phyloP scores from a whole-genome alignment of 2,113 vertebrate genomes.

The Podocnemis expansa region DNA sequence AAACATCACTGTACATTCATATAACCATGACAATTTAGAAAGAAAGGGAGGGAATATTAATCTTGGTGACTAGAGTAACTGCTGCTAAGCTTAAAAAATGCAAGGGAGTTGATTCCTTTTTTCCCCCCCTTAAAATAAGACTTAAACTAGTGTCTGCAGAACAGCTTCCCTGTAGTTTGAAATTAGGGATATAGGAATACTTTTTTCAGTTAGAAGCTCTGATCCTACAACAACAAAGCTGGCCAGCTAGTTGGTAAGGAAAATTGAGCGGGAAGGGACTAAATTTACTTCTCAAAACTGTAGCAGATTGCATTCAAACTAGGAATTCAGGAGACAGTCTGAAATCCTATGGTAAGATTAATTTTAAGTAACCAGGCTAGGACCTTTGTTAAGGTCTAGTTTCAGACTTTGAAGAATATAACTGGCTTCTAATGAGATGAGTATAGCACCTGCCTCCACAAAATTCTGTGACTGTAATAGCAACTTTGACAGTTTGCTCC shows the following conservation, averaged over 20 bases:
- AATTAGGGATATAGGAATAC: neutral
- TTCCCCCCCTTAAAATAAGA: neutral
- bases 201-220: neutral
- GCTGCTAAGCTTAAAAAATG: neutral
- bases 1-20: neutral
- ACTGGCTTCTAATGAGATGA: neutral
- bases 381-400: neutral
- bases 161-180: neutral
- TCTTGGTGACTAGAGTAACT: neutral
- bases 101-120: neutral
- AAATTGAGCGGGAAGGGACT: neutral
- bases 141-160: neutral
- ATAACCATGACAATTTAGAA: neutral
- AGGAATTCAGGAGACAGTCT: neutral
- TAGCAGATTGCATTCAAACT: neutral
- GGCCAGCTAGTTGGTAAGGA: neutral
- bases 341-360: neutral
- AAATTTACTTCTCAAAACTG: neutral
- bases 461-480: neutral
- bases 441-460: neutral
- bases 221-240: neutral
- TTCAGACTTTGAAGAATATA: neutral
- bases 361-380: neutral
- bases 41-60: neutral
- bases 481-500: neutral